Conservation (phyloP, 1,140 invertebrate species). For the Tetragnatha versicolor region DNA sequence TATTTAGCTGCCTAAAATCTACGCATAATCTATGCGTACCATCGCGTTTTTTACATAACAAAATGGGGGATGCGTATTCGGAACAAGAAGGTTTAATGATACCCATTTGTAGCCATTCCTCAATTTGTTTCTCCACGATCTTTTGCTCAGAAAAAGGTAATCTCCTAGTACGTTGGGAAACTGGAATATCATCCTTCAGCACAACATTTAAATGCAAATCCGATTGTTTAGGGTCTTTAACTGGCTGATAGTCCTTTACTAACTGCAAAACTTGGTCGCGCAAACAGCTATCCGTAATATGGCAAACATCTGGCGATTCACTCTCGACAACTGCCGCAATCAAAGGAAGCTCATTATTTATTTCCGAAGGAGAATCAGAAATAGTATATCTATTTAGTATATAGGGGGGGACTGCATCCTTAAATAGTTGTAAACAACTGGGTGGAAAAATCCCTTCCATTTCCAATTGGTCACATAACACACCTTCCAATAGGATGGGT, state of each 20-base stretch:
- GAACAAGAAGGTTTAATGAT: not conserved
- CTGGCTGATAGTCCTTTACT: not conserved
- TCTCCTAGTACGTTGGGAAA: not conserved
- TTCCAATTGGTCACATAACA: not conserved
- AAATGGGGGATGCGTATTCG: not conserved
- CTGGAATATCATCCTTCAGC: not conserved
- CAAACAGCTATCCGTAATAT: not conserved
- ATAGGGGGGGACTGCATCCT: not conserved
- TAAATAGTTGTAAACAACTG: not conserved
- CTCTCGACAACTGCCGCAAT: not conserved
- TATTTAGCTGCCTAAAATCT: not conserved
- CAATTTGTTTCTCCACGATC: not conserved
- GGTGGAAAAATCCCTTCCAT: not conserved
- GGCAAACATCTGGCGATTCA: not conserved
- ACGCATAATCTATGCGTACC: not conserved
- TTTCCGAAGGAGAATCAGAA: not conserved
- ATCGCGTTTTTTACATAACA: not conserved
- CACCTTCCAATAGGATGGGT: not conserved
- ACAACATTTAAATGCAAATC: not conserved
- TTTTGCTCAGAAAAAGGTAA: not conserved
- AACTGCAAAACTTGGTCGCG: not conserved
- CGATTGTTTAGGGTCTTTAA: not conserved
- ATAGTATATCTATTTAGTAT: not conserved
- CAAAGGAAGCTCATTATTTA: not conserved
- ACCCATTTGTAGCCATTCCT: not conserved